Evolutionary conservation across 2,797 vertebrate species (phyloP).

Genomic region (Ataeniobius toweri): DNA sequence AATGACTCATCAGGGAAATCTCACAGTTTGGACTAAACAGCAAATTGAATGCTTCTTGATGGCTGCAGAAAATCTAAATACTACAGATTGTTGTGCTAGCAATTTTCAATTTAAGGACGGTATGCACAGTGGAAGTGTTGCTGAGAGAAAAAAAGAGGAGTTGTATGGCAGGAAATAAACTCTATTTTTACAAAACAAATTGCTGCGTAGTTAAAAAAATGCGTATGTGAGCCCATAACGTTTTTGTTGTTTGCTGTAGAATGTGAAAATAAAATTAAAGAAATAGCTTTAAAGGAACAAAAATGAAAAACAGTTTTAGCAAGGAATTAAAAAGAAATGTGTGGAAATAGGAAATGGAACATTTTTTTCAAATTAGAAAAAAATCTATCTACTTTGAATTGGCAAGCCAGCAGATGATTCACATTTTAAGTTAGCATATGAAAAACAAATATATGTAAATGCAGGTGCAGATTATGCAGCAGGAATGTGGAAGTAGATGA

Average conservation of each 20-base stretch:
- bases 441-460: conserved; percentile 48
- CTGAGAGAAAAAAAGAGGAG: not conserved
- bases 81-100: not conserved
- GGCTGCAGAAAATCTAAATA: not conserved
- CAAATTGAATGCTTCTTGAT: conserved; percentile 1
- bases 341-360: conserved; percentile 24
- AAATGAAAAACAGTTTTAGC: not conserved
- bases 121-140: not conserved
- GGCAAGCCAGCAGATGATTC: conserved; percentile 41
- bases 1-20: not conserved
- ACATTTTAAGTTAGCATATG: conserved; percentile 37
- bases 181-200: not conserved
- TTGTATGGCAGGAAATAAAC: not conserved
- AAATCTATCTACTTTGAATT: conserved; percentile 34
- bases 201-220: conserved; percentile 2
- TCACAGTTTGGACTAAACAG: conserved; percentile 5
- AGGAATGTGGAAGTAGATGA: conserved; percentile 37
- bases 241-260: conserved; percentile 9
- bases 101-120: not conserved
- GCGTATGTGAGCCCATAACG: not conserved
- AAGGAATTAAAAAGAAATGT: conserved; percentile 20
- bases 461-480: conserved; percentile 48
- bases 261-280: conserved; percentile 3
- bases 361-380: conserved; percentile 47
- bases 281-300: not conserved